Evolutionary conservation across 2,888 invertebrate species (phyloP).

Genomic region (Lochmaea crataegi): DNA sequence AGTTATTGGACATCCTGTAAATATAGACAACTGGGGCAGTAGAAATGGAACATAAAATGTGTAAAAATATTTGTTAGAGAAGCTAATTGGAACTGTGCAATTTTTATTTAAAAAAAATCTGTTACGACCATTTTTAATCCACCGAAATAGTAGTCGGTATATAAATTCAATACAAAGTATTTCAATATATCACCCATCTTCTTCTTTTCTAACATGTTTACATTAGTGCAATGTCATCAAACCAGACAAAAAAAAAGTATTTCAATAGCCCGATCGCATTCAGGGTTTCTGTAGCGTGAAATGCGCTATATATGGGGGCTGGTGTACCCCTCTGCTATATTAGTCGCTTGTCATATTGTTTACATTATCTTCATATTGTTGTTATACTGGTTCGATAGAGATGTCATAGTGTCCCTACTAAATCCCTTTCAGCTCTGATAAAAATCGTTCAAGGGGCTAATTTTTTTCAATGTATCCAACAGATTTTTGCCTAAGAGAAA

Average conservation of each 20-base stretch:
- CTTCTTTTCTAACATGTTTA: slow-evolving; percentile 47
- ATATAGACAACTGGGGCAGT: too few relatives aligned
- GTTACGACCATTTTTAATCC: slow-evolving; percentile 21
- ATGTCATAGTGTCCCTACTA: slow-evolving; percentile 55
- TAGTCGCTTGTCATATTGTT: slow-evolving; percentile 67
- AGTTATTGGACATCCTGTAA: too few relatives aligned
- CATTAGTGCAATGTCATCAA: slow-evolving; percentile 51
- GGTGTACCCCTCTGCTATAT: slow-evolving; percentile 60
- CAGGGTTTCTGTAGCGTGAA: slow-evolving; percentile 56
- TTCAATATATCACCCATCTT: slow-evolving; percentile 40
- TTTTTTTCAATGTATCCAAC: slow-evolving; percentile 40
- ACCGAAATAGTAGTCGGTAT: slow-evolving; percentile 14
- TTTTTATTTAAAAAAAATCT: too few relatives aligned
- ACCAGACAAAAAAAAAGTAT: slow-evolving; percentile 53
- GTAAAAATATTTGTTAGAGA: too few relatives aligned
- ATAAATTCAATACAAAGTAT: slow-evolving; percentile 28
- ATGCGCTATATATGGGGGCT: slow-evolving; percentile 54
- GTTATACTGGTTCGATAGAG: slow-evolving; percentile 57
- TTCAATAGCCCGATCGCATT: slow-evolving; percentile 52
- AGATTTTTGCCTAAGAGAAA: slow-evolving; percentile 43
- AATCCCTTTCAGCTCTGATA: slow-evolving; percentile 46
- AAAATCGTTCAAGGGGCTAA: slow-evolving; percentile 50
- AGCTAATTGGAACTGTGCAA: too few relatives aligned
- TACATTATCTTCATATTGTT: slow-evolving; percentile 63
- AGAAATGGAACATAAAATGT: too few relatives aligned